phyloP scores from a whole-genome alignment of 1,140 invertebrate species.

The Apis dorsata region DNA sequence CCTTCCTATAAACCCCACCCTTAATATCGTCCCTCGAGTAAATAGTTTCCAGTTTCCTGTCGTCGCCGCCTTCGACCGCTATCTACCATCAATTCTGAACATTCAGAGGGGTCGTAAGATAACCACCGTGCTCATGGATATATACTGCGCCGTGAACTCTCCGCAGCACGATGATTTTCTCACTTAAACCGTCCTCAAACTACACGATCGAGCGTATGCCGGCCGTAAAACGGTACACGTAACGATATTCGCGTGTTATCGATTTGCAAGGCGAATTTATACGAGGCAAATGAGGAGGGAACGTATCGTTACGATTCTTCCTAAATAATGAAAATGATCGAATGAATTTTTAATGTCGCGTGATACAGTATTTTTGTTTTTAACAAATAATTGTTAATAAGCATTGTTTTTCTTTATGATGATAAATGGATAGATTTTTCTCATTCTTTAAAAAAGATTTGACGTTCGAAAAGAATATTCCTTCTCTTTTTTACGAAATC shows the following conservation, averaged over 20 bases:
- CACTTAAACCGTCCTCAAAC: constrained; percentile 44
- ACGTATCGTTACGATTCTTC: not conserved
- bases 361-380: too few relatives aligned
- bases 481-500: too few relatives aligned
- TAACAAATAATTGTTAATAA: too few relatives aligned
- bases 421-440: too few relatives aligned
- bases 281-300: not conserved
- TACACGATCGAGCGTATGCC: constrained; percentile 23
- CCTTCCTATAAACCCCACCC: constrained; percentile 71
- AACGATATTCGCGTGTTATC: constrained; percentile 10
- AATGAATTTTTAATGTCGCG: too few relatives aligned
- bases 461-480: too few relatives aligned
- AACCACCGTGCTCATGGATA: constrained; percentile 42
- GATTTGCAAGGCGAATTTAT: constrained; percentile 1
- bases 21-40: constrained; percentile 75
- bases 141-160: constrained; percentile 12
- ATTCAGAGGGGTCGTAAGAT: constrained; percentile 66
- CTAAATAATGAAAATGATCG: too few relatives aligned
- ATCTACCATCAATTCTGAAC: constrained; percentile 67
- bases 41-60: constrained; percentile 75
- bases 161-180: constrained; percentile 55
- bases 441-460: too few relatives aligned
- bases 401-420: too few relatives aligned
- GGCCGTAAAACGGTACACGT: constrained; percentile 37
- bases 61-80: constrained; percentile 59